phyloP scores from a whole-genome alignment of 2,113 vertebrate species.

The Rhineura floridana region DNA sequence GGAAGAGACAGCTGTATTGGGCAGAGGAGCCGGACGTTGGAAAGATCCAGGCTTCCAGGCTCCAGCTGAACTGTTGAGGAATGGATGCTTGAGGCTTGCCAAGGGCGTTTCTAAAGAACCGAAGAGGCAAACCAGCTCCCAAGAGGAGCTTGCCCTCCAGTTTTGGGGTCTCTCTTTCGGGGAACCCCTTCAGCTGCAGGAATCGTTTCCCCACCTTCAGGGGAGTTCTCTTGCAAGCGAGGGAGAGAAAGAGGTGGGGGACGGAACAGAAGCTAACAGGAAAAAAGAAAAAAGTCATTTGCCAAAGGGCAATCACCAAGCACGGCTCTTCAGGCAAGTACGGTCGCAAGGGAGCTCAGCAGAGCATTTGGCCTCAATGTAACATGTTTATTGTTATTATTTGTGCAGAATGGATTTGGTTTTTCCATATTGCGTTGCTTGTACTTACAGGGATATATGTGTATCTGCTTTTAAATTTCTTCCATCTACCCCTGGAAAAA shows the following conservation, averaged over 20 bases:
- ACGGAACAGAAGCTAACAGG: background rate
- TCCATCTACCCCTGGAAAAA: background rate
- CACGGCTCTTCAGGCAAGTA: background rate
- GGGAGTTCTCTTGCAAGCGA: too few relatives aligned
- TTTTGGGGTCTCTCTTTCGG: background rate
- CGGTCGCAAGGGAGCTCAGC: background rate
- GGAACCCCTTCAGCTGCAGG: too few relatives aligned
- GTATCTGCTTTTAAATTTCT: background rate
- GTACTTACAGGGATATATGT: background rate
- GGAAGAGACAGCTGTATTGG: constrained; percentile 78
- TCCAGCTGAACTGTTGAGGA: constrained; percentile 12
- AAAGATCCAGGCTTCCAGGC: constrained; percentile 19
- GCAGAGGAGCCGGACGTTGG: constrained; percentile 19
- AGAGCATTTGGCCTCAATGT: too few relatives aligned
- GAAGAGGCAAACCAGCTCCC: background rate
- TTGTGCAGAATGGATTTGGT: background rate
- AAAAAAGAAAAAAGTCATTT: background rate
- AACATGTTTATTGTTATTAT: background rate
- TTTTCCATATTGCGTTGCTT: background rate
- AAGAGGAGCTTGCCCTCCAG: background rate
- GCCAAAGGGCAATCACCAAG: background rate
- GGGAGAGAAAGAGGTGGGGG: too few relatives aligned
- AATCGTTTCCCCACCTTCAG: too few relatives aligned
- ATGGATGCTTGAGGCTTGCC: background rate
- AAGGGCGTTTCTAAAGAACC: background rate